phyloP scores from a whole-genome alignment of 2,888 invertebrate species.

The Aphrophora alni region DNA sequence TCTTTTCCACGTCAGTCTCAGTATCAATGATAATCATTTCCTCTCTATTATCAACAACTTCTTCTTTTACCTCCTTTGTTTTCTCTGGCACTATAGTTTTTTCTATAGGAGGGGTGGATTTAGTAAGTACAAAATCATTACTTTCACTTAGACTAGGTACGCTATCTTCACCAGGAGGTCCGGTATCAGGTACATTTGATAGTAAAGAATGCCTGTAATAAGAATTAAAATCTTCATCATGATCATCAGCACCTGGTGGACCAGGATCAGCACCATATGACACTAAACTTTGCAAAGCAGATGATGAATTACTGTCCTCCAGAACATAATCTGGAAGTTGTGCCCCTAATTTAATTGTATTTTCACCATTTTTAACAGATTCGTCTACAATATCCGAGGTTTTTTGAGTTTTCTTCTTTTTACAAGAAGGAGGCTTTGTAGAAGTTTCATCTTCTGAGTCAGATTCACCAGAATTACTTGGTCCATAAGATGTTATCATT shows the following conservation, averaged over 20 bases:
- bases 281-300: background rate
- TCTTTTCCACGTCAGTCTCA: background rate
- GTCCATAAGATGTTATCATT: conserved; percentile 63
- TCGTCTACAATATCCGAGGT: background rate
- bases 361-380: background rate
- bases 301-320: conserved; percentile 3
- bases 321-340: conserved; percentile 27
- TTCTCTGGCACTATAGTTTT: conserved; percentile 25
- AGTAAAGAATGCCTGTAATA: background rate
- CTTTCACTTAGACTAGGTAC: background rate
- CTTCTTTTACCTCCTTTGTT: background rate
- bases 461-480: conserved; percentile 60
- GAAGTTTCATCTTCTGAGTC: conserved; percentile 50
- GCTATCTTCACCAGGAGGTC: conserved; percentile 42
- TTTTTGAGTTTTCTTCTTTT: conserved; percentile 39
- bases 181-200: conserved; percentile 26
- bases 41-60: background rate
- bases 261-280: background rate
- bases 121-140: too few relatives aligned
- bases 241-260: background rate
- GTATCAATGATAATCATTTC: conserved; percentile 7
- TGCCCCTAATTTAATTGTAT: conserved; percentile 35
- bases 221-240: background rate
- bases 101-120: background rate
- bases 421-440: conserved; percentile 29